phyloP scores from a whole-genome alignment of 1,140 invertebrate species.

The Tetranychus urticae region DNA sequence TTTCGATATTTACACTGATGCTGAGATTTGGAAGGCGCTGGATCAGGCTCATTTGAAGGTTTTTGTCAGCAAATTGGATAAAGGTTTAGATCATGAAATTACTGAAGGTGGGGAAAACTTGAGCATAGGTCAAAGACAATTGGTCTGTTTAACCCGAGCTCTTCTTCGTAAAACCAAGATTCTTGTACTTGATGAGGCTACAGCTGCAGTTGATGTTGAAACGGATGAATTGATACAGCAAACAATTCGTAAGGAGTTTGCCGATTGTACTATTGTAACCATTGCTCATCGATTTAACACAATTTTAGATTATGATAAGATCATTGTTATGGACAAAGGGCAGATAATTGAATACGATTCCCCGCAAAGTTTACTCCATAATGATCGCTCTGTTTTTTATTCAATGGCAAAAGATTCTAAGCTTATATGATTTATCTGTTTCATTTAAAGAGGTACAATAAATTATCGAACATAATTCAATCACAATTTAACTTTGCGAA shows the following conservation, averaged over 20 bases:
- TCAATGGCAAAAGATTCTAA: background rate
- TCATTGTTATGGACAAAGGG: conserved; percentile 19
- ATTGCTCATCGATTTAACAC: conserved; percentile 25
- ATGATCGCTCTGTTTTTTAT: background rate
- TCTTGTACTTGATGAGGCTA: conserved; percentile 1
- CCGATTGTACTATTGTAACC: conserved; percentile 23
- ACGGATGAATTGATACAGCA: conserved; percentile 17
- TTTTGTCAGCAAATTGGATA: conserved; percentile 5
- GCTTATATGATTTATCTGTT: background rate
- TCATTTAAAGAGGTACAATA: too few species aligned
- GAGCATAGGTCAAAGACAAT: conserved; percentile 34
- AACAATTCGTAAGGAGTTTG: conserved; percentile 18
- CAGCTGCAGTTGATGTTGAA: conserved; percentile 44
- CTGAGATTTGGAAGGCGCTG: conserved; percentile 18
- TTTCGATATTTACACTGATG: conserved; percentile 16
- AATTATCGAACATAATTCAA: too few species aligned
- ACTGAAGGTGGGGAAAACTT: conserved; percentile 11
- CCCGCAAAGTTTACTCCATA: conserved; percentile 17
- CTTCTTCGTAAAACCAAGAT: conserved; percentile 32
- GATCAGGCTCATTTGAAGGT: conserved; percentile 12
- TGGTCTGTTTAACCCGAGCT: conserved; percentile 62
- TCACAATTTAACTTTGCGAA: too few species aligned
- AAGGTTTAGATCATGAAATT: conserved; percentile 8
- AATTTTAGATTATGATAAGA: conserved; percentile 19
- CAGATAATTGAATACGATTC: conserved; percentile 24